Evolutionary conservation across 92 coral and sea anemone species (phyloP).

Genomic region (Virgularia gustaviana): DNA sequence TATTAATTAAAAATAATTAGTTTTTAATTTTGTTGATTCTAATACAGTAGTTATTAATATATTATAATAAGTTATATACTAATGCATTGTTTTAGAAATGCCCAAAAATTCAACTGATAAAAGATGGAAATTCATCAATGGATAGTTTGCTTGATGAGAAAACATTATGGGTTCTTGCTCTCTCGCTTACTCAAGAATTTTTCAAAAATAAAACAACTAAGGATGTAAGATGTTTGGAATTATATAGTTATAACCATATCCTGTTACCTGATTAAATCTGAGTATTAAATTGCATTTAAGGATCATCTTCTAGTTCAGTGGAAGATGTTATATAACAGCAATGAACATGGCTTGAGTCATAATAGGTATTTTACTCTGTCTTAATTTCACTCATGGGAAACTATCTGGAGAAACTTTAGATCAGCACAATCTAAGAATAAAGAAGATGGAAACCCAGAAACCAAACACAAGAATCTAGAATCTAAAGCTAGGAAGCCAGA

Average conservation of each 20-base stretch:
- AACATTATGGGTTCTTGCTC: conserved; percentile 55
- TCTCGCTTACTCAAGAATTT: conserved; percentile 45
- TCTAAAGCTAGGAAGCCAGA: too few relatives aligned
- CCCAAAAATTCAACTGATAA: conserved; percentile 18
- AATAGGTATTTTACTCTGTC: too few relatives aligned
- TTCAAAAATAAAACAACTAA: too few relatives aligned
- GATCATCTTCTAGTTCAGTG: conserved; percentile 29
- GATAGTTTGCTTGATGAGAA: conserved; percentile 26
- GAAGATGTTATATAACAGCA: conserved; percentile 69
- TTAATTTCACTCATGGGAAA: too few relatives aligned
- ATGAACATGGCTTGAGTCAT: conserved; percentile 82
- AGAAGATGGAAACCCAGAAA: too few relatives aligned
- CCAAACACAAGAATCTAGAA: too few relatives aligned
- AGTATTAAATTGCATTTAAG: not conserved
- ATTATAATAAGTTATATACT: too few relatives aligned
- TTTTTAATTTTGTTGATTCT: not conserved
- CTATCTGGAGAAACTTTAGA: too few relatives aligned
- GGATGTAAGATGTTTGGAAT: too few relatives aligned
- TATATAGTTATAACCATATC: too few relatives aligned
- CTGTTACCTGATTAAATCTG: too few relatives aligned
- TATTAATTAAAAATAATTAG: not conserved
- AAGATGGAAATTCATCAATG: not conserved
- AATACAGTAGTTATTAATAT: not conserved
- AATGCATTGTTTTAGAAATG: conserved; percentile 18
- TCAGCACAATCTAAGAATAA: too few relatives aligned